Base-by-base conservation (phyloP, 2,113 vertebrate genomes). In the Mus spicilegus region DNA sequence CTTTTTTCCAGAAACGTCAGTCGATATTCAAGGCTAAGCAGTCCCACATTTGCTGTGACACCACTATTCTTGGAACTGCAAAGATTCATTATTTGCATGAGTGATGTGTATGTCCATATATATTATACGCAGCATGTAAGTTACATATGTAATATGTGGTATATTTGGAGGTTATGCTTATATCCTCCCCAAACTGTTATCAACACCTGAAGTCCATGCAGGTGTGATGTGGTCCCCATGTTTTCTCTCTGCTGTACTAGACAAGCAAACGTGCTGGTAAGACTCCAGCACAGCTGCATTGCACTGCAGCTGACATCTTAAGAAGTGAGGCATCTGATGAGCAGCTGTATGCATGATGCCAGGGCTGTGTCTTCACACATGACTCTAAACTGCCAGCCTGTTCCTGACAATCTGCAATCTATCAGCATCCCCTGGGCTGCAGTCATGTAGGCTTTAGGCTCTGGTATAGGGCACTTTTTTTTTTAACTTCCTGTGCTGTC, bases 201-300 rank as follows among this genome's bases (percentile, higher is more conserved):
- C 94, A 97, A 84, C 78, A 63, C 4, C 26, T 9, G 39, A 76
- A n/a, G 76, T 1, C 4, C 26, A 96, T 89, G 75, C 0, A n/a
- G 13, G 46, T 86, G 51, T 75, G 0, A 82, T 61, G 86, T 33
- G 28, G 24, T 42, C 39, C 0, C 76, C 0, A 0, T 11, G 4
- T 17, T 89, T 94, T n/a, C 76, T 75, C n/a, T 51, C 42, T 7
- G 20, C 73, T 8, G 26, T n/a, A 93, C 75, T 87, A 86, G 49
- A 76, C 70, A 89, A 67, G 87, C 61, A 7, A 61, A 28, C 8
- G 1, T 1, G 28, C 72, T 72, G 58, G 70, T 26, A 51, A 51
- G 85, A 80, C 51, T 8, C 49, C 49, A 63, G 67, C 72, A 58
- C 1, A 65, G 4, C 42, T 69, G 8, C 5, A 26, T 7, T 7